Percentiles rank a stretch among this genome's conserved stretches.
phyloP scores from a whole-genome alignment of 2,888 invertebrate species.

The Apodemia mormo region DNA sequence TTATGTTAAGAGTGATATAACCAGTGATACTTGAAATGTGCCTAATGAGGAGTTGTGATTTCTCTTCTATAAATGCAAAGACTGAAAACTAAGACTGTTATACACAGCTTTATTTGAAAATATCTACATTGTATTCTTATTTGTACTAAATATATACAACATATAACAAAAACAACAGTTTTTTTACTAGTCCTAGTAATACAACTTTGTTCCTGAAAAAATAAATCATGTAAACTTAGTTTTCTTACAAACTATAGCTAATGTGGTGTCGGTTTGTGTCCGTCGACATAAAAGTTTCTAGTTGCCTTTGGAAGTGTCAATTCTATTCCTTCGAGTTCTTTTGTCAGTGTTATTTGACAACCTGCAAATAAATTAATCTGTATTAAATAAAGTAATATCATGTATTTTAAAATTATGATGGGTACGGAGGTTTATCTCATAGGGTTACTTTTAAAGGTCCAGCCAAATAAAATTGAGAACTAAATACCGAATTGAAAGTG shows the following conservation, averaged over 20 bases:
- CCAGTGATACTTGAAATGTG: too few species aligned
- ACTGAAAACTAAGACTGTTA: too few species aligned
- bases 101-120: background rate
- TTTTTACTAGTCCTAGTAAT: background rate
- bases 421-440: too few species aligned
- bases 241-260: constrained; percentile 55
- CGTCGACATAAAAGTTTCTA: constrained; percentile 98
- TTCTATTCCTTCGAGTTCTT: constrained; percentile 93
- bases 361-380: constrained; percentile 71
- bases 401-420: too few species aligned
- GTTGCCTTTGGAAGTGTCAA: constrained; percentile 92
- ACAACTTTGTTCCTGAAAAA: background rate
- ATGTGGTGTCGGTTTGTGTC: constrained; percentile 97
- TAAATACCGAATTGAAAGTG: too few species aligned
- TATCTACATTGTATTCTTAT: constrained; percentile 5
- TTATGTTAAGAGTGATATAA: too few species aligned
- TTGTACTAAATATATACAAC: constrained; percentile 9
- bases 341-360: constrained; percentile 94
- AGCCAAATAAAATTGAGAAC: too few species aligned
- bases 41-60: too few species aligned
- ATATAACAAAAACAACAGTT: background rate
- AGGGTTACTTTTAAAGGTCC: too few species aligned
- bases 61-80: too few species aligned
- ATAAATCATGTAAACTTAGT: too few species aligned
- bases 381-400: too few species aligned